Conservation (phyloP, 2,797 vertebrate genomes). For the Moxostoma hubbsi region DNA sequence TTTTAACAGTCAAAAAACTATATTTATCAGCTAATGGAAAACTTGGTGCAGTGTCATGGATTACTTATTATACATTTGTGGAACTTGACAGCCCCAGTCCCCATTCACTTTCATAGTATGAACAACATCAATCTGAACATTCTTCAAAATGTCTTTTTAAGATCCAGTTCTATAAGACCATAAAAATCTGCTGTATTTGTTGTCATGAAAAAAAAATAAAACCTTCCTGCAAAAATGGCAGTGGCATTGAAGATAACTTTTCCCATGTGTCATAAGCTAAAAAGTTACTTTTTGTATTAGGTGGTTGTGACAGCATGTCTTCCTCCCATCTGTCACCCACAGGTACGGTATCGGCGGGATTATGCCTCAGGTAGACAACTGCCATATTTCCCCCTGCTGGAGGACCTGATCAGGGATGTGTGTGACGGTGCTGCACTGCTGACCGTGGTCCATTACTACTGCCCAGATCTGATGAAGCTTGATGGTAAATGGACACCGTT, state of each 20-base stretch:
- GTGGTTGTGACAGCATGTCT: constrained; percentile 33
- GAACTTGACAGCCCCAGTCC: background rate
- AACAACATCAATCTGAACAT: background rate
- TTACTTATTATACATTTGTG: background rate
- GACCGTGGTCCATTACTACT: constrained; percentile 93
- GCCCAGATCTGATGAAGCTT: constrained; percentile 94
- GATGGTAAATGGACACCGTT: constrained; percentile 81
- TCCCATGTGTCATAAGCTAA: background rate
- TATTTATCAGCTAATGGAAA: no score
- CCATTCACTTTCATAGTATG: background rate
- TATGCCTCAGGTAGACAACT: constrained; percentile 87
- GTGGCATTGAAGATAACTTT: background rate
- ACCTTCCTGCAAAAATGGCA: background rate
- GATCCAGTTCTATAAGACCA: background rate
- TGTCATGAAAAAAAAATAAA: background rate
- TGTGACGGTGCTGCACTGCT: constrained; percentile 93
- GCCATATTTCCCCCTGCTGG: constrained; percentile 90
- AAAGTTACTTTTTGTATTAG: background rate
- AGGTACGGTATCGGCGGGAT: constrained; percentile 96
- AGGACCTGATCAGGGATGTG: constrained; percentile 93
- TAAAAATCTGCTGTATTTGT: background rate
- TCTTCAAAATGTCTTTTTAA: background rate
- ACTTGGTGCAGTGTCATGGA: no score
- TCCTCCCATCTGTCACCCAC: constrained; percentile 58
- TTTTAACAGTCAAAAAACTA: no score